Conservation (phyloP, 1,140 invertebrate genomes). For the Orchesella cincta region DNA sequence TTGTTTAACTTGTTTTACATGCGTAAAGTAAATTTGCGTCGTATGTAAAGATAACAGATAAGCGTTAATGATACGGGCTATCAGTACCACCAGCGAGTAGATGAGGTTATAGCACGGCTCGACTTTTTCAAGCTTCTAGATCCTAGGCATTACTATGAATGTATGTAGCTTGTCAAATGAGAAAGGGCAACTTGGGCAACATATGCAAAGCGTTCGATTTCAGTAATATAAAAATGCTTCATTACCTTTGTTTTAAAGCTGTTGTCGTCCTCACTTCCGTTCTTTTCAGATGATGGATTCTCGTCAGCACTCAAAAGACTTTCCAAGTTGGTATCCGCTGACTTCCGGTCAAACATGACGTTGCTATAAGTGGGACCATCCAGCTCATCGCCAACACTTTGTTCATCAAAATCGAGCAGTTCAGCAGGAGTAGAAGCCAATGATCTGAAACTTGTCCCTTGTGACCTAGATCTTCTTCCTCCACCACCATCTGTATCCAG, state of each 20-base stretch:
- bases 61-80: too few species aligned
- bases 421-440: neutral
- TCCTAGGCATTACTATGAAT: too few species aligned
- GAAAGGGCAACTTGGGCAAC: too few species aligned
- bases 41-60: too few species aligned
- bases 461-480: neutral
- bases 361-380: conserved; percentile 12
- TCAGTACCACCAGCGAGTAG: too few species aligned
- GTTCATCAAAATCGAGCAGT: neutral
- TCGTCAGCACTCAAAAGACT: neutral
- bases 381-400: neutral
- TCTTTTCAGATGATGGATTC: neutral
- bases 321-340: neutral
- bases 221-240: too few species aligned
- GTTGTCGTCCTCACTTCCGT: neutral
- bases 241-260: conserved; percentile 21
- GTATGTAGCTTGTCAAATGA: too few species aligned
- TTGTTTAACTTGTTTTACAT: too few species aligned
- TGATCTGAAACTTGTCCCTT: neutral
- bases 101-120: too few species aligned
- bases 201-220: too few species aligned
- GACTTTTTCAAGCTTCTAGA: too few species aligned
- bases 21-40: too few species aligned
- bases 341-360: neutral
- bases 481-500: neutral